phyloP scores from a whole-genome alignment of 2,888 invertebrate genomes.

The Oscheius sp. region DNA sequence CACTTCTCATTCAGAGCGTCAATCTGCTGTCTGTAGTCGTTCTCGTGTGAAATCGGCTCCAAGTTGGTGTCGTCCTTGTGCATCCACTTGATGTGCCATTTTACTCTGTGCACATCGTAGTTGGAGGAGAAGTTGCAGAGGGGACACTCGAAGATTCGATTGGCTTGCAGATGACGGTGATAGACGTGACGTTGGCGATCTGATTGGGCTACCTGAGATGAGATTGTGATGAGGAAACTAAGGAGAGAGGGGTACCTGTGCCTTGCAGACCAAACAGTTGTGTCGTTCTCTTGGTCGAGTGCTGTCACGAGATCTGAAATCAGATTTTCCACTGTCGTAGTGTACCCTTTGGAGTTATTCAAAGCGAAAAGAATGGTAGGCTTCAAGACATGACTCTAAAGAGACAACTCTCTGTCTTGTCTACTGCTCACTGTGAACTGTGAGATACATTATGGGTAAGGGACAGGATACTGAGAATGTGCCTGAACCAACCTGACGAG shows the following conservation, averaged over 20 bases:
- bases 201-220: constrained; percentile 58
- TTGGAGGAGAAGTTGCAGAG: constrained; percentile 57
- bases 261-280: constrained; percentile 50
- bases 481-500: constrained; percentile 39
- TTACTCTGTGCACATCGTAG: constrained; percentile 44
- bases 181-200: constrained; percentile 64
- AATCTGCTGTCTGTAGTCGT: constrained; percentile 54
- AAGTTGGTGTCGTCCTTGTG: constrained; percentile 52
- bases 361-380: too few relatives aligned
- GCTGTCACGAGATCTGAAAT: constrained; percentile 26
- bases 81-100: constrained; percentile 60
- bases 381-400: too few relatives aligned
- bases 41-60: constrained; percentile 62
- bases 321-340: too few relatives aligned
- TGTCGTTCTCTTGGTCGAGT: constrained; percentile 58
- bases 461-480: too few relatives aligned
- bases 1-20: constrained; percentile 62
- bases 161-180: constrained; percentile 50
- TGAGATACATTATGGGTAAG: too few relatives aligned
- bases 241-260: constrained; percentile 34
- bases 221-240: neutral
- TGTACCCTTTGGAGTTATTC: too few relatives aligned
- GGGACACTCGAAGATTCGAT: constrained; percentile 61
- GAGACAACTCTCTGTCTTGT: too few relatives aligned
- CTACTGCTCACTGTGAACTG: too few relatives aligned